Evolutionary conservation across 2,888 invertebrate genomes (phyloP), one percentile per base, ranked within the genome.

Genomic region (Agrilus mali): DNA sequence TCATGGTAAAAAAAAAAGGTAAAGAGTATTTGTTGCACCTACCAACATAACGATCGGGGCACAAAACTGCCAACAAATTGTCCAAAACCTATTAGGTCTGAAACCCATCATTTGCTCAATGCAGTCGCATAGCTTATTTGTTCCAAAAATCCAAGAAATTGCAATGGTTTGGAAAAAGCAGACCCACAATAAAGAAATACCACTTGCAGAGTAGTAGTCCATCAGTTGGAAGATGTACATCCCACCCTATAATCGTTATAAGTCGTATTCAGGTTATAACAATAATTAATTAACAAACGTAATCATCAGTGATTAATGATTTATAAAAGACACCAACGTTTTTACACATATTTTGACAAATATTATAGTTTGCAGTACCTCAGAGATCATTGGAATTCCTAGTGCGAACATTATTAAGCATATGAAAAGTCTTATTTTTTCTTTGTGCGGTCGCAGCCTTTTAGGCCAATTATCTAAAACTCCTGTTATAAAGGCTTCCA

Each of bases 181-280:
- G 2, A 75, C 74, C 74, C 75, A 76, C 10, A 76, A 59, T 42
- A 75, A 63, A 5, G 74, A 73, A 69, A 75, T 72, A 8, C 75
- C 74, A 49, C 74, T 74, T 4, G 74, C 75, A 4, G 74, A 73
- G 53, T 76, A 76, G 54, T 72, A 73, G 63, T 93, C 93, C 74
- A 94, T 85, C 52, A 94, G 64, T 71, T 90, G 90, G 64, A 93
- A 89, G 60, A 86, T 82, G 62, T 86, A 93, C 65, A 92, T 90
- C 51, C 93, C 93, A 52, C 90, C 88, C 81, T 84, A 61, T 7
- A 66, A 63, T 47, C 6, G 7, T 6, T 20, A 4, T 7, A 20
- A 20, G 7, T 5, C 5, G 20, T 20, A 20, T 14, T 34, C 6
- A 37, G 37, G 15, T 17, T 5, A 17, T 4, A 8, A 14, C 8